Evolutionary conservation across 2,797 vertebrate genomes (phyloP).

Genomic region (Squalus acanthias): DNA sequence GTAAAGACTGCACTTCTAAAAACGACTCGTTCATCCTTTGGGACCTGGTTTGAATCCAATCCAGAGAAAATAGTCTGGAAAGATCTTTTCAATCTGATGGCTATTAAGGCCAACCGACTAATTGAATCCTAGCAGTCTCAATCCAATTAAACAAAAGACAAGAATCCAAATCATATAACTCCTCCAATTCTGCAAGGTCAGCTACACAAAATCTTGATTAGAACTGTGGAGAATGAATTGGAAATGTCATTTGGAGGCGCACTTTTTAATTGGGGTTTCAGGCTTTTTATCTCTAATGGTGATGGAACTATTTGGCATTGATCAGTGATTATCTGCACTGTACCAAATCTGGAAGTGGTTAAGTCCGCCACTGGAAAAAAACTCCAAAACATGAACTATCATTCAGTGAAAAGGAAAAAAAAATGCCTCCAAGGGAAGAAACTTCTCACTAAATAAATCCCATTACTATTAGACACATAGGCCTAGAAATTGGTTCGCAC

Average conservation of each 20-base stretch:
- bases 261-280: background rate
- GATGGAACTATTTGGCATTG: background rate
- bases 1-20: background rate
- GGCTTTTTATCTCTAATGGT: background rate
- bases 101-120: background rate
- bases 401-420: background rate
- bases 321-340: background rate
- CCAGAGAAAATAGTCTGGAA: constrained; percentile 26
- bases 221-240: constrained; percentile 4
- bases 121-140: constrained; percentile 12
- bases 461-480: background rate
- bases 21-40: background rate
- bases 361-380: background rate
- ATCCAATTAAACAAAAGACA: constrained; percentile 18
- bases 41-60: constrained; percentile 5
- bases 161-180: constrained; percentile 13
- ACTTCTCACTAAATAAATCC: background rate
- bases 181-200: constrained; percentile 15
- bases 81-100: background rate
- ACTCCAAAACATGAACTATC: background rate
- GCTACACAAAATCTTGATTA: background rate
- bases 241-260: background rate
- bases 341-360: background rate
- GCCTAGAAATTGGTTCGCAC: background rate
- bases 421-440: background rate